Evolutionary conservation across 2,888 invertebrate genomes (phyloP), one percentile per base, ranked within the genome.

Genomic region (Onchidella celtica): DNA sequence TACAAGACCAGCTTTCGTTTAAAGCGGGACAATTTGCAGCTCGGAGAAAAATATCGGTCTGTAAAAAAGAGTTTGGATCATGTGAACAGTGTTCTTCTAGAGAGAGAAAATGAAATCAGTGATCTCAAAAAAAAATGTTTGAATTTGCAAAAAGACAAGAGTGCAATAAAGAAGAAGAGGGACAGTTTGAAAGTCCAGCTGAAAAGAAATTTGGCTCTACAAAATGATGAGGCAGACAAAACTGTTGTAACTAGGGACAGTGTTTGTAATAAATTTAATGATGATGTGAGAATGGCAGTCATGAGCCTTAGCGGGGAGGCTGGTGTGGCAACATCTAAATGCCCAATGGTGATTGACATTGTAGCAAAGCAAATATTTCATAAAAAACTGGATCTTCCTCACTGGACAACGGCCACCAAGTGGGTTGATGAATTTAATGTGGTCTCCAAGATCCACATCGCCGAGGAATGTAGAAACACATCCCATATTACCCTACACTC

Each of bases 1-100:
- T 84, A 81, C 36, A 85, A 85, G 69, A 83, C 6, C 21, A 32
- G 21, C 34, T 66, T 83, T 3, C 63, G 73, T n/a, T 47, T 47
- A 47, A 47, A 47, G 47, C 6, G 17, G 47, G 47, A 47, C 6
- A 6, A 11, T 17, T 11, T 17, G 17, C 6, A 47, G 47, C 47
- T 47, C 9, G 9, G 17, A 47, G 9, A 47, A 47, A 47, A 47
- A 17, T 17, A 47, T 47, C 9, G 17, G 6, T 6, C 17, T 6
- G 47, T 47, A 11, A 11, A 6, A 47, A 17, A 47, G 47, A 17
- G 17, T 6, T 47, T 47, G 6, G 17, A 47, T 11, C 9, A 47
- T 11, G 17, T 17, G 17, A 47, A 47, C 17, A 6, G 17, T 47
- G 17, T 47, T 11, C 47, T 47, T 47, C 17, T 17, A 17, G 47